phyloP scores from a whole-genome alignment of 1,140 invertebrate genomes.

The Bathynomus jamesi region DNA sequence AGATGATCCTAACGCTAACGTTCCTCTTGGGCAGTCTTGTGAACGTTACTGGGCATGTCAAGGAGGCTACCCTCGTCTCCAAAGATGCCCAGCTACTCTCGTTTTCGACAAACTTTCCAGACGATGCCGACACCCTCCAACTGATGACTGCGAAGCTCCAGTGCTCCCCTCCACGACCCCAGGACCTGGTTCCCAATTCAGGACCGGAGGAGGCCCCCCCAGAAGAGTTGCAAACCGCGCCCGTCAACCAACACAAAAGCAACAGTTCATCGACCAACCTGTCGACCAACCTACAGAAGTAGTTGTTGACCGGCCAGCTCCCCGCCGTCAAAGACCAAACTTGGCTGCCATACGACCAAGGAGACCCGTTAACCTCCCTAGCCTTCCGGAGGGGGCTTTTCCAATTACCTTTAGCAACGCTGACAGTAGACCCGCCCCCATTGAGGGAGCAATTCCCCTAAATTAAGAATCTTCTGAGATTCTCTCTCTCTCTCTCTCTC shows the following conservation, averaged over 20 bases:
- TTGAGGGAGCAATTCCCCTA: conserved; percentile 26
- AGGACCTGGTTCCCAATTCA: conserved; percentile 8
- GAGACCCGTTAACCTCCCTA: conserved; percentile 11
- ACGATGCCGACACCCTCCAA: conserved; percentile 76
- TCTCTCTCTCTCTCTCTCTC: no score
- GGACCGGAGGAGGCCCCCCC: conserved; percentile 8
- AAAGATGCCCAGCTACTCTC: conserved; percentile 79
- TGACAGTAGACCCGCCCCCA: conserved; percentile 18
- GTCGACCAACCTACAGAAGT: not conserved
- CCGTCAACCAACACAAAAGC: not conserved
- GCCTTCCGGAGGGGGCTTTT: conserved; percentile 5
- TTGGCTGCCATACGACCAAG: not conserved
- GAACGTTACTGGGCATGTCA: conserved; percentile 90
- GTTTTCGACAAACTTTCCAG: conserved; percentile 76
- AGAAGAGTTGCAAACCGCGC: conserved; percentile 8
- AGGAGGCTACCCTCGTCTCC: conserved; percentile 80
- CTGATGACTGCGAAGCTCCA: conserved; percentile 66
- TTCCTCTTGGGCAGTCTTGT: conserved; percentile 75
- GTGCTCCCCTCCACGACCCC: conserved; percentile 16
- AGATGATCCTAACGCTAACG: conserved; percentile 71
- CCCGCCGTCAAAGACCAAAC: not conserved
- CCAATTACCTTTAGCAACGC: conserved; percentile 13
- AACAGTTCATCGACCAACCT: not conserved
- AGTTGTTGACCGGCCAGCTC: not conserved
- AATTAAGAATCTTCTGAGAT: no score